Evolutionary conservation across 2,113 vertebrate species (phyloP).

Genomic region (Amphilophus citrinellus): DNA sequence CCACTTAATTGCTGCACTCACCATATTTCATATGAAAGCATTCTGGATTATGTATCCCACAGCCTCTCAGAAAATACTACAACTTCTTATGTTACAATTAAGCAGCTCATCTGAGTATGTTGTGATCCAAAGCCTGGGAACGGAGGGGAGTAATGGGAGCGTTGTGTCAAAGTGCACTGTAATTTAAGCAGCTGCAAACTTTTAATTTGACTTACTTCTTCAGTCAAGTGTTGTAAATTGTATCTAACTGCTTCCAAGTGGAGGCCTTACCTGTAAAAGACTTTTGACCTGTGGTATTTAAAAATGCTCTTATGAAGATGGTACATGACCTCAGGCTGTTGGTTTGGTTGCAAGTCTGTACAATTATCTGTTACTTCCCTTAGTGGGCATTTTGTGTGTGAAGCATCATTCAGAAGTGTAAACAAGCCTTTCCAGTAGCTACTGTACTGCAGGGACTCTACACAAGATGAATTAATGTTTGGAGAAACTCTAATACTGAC

Average conservation of each 20-base stretch:
- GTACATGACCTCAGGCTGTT: not conserved
- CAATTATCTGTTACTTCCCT: slow-evolving; percentile 33
- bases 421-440: not conserved
- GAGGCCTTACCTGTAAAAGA: slow-evolving; percentile 28
- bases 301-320: slow-evolving; percentile 18
- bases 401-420: slow-evolving; percentile 6
- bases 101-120: slow-evolving; percentile 8
- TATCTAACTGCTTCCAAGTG: slow-evolving; percentile 12
- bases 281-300: slow-evolving; percentile 46
- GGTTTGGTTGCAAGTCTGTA: not conserved
- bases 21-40: slow-evolving; percentile 49
- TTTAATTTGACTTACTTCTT: slow-evolving; percentile 39
- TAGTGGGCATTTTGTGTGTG: slow-evolving; percentile 16
- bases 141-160: slow-evolving; percentile 27
- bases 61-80: slow-evolving; percentile 40
- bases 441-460: slow-evolving; percentile 6
- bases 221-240: slow-evolving; percentile 32
- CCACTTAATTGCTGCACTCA: slow-evolving; percentile 59
- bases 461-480: slow-evolving; percentile 24
- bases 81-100: slow-evolving; percentile 38
- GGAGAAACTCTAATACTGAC: slow-evolving; percentile 29
- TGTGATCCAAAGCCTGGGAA: slow-evolving; percentile 6
- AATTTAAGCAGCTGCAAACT: slow-evolving; percentile 37
- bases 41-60: slow-evolving; percentile 2
- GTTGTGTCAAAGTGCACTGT: slow-evolving; percentile 34